A percentile compares a stretch with the other conserved stretches of the same genome.
Conservation (phyloP, 2,888 invertebrate genomes). For the Furcula furcula region DNA sequence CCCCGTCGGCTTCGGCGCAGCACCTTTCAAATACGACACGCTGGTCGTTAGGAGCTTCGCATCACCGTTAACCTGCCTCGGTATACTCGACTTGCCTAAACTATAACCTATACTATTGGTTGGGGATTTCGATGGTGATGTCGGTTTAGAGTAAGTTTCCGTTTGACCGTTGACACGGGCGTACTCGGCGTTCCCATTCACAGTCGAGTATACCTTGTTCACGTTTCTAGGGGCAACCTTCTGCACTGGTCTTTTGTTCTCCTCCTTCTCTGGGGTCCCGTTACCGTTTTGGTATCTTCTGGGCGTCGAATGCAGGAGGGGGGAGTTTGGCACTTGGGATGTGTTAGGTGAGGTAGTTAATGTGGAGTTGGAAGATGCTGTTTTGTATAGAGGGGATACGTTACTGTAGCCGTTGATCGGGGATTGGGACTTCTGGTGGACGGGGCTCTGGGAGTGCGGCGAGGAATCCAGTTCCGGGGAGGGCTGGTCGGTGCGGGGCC, state of each 20-base stretch:
- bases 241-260: slow-evolving; percentile 87
- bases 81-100: slow-evolving; percentile 62
- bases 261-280: slow-evolving; percentile 63
- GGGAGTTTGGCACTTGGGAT: slow-evolving; percentile 68
- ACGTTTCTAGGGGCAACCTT: slow-evolving; percentile 89
- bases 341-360: slow-evolving; percentile 51
- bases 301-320: slow-evolving; percentile 73
- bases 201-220: slow-evolving; percentile 74
- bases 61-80: slow-evolving; percentile 61
- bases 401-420: slow-evolving; percentile 79
- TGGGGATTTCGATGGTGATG: slow-evolving; percentile 84
- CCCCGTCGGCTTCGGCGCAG: slow-evolving; percentile 62
- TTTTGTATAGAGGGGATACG: slow-evolving; percentile 75
- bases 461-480: slow-evolving; percentile 80
- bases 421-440: slow-evolving; percentile 72
- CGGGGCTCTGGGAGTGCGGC: slow-evolving; percentile 67
- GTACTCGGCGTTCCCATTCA: slow-evolving; percentile 69
- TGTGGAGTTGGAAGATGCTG: slow-evolving; percentile 56
- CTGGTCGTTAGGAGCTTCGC: slow-evolving; percentile 81
- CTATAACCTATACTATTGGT: slow-evolving; percentile 83
- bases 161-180: slow-evolving; percentile 55
- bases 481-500: slow-evolving; percentile 83
- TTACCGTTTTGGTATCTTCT: slow-evolving; percentile 56
- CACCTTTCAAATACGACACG: slow-evolving; percentile 82
- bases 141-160: slow-evolving; percentile 84